Conservation (phyloP, 2,113 vertebrate species). For the Rhipidura dahli region DNA sequence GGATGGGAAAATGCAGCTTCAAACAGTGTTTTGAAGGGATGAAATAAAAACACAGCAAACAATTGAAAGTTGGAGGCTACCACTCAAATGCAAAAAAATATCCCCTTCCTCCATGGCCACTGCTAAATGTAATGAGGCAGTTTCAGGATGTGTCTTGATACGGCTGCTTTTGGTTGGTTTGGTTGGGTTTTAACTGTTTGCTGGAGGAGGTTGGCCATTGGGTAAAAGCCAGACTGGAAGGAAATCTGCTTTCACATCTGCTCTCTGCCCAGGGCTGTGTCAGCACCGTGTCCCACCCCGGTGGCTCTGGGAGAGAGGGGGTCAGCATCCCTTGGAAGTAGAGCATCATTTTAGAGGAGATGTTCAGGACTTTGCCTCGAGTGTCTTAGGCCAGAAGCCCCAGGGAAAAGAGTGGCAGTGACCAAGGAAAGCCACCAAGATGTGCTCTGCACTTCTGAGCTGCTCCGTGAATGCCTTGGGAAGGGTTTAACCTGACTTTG, state of each 20-base stretch:
- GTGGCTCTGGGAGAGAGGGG: neutral
- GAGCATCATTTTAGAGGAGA: neutral
- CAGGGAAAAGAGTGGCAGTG: neutral
- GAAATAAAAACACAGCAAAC: neutral
- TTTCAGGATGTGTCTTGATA: neutral
- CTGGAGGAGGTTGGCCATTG: neutral
- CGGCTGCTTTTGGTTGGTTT: neutral
- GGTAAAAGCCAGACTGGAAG: neutral
- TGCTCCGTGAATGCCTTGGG: neutral
- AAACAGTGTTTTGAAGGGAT: neutral
- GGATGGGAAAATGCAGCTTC: slow-evolving; percentile 5
- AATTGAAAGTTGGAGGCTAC: neutral
- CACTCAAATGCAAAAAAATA: neutral
- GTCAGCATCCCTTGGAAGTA: neutral
- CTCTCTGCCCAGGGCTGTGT: neutral
- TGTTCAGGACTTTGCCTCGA: neutral
- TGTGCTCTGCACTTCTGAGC: neutral
- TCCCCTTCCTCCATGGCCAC: neutral
- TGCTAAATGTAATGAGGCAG: neutral
- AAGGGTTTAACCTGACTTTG: neutral
- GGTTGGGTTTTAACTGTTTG: neutral
- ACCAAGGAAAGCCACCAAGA: neutral
- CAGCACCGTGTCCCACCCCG: neutral
- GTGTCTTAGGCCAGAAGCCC: neutral
- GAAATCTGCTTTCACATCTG: neutral